Percentiles rank a stretch among this genome's conserved stretches.
Evolutionary conservation across 2,113 vertebrate genomes (phyloP).

Genomic region (Narcine bancroftii): DNA sequence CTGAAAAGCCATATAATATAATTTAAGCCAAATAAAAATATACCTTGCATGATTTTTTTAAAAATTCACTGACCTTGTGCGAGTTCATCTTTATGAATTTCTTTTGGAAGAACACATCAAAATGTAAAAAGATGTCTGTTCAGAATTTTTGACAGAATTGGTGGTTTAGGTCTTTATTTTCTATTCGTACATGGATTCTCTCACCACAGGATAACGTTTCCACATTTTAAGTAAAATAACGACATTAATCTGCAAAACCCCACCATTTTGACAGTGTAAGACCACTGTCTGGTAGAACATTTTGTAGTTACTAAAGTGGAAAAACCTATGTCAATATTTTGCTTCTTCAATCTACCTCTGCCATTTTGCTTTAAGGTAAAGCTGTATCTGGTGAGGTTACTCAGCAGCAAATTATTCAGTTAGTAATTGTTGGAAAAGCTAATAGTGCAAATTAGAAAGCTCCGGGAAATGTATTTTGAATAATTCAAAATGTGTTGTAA

Average conservation of each 20-base stretch:
- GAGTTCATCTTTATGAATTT: background rate
- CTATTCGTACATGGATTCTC: background rate
- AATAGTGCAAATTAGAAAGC: background rate
- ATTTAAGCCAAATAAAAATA: background rate
- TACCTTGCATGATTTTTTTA: background rate
- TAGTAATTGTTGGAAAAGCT: background rate
- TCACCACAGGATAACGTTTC: background rate
- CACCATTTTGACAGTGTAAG: background rate
- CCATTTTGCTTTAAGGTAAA: background rate
- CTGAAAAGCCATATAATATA: background rate
- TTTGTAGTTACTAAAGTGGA: background rate
- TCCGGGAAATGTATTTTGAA: background rate
- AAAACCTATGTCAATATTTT: background rate
- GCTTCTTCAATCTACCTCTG: background rate
- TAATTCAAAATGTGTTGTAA: background rate
- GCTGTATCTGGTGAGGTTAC: background rate
- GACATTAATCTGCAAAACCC: background rate
- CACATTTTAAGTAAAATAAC: background rate
- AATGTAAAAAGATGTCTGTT: background rate
- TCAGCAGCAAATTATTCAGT: background rate
- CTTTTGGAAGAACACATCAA: background rate
- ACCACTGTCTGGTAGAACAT: background rate
- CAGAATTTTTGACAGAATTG: slow-evolving; percentile 4
- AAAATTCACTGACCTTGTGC: background rate
- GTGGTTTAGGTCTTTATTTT: background rate